Percentiles rank a stretch among this genome's conserved stretches.
phyloP scores from a whole-genome alignment of 2,888 invertebrate genomes.

The Drosophila pseudotalamancana region DNA sequence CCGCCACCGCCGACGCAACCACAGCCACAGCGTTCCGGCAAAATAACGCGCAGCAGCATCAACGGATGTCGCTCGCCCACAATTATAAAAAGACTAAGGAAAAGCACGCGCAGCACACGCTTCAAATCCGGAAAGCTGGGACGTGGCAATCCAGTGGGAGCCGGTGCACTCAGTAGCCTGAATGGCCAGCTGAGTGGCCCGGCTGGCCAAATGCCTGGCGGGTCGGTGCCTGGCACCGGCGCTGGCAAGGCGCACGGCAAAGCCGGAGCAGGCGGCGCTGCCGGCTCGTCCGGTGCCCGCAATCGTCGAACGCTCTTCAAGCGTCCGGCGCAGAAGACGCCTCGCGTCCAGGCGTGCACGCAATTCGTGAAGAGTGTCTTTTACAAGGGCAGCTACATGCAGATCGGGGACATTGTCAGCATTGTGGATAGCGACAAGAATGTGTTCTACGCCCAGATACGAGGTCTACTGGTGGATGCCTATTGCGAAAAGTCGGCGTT shows the following conservation, averaged over 20 bases:
- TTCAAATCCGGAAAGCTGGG: constrained; percentile 64
- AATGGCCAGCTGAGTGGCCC: constrained; percentile 5
- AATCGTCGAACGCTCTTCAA: constrained; percentile 92
- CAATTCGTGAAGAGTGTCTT: constrained; percentile 91
- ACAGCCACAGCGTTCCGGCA: too few species aligned
- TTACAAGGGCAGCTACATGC: constrained; percentile 92
- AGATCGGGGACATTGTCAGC: constrained; percentile 96
- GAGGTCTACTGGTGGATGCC: constrained; percentile 95
- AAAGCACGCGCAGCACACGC: constrained; percentile 66
- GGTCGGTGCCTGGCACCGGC: not conserved
- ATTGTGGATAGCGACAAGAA: constrained; percentile 90
- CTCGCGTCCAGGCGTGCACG: constrained; percentile 91
- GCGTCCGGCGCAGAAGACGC: constrained; percentile 91
- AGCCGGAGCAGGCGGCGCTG: constrained; percentile 24
- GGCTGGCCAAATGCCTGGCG: not conserved
- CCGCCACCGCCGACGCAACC: too few species aligned
- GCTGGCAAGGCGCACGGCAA: constrained; percentile 39
- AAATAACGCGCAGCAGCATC: constrained; percentile 57
- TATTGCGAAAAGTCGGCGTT: constrained; percentile 97
- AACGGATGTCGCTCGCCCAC: constrained; percentile 59
- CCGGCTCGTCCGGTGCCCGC: constrained; percentile 85
- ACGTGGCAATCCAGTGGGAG: constrained; percentile 8
- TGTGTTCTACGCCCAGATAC: constrained; percentile 94
- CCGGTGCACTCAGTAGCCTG: constrained; percentile 24
- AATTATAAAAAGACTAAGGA: constrained; percentile 61